These are phyloP conservation scores for Cerastis rubricosa DNA, from an alignment of 2,888 invertebrate genomes.

Conservation along the genomic window DNA sequence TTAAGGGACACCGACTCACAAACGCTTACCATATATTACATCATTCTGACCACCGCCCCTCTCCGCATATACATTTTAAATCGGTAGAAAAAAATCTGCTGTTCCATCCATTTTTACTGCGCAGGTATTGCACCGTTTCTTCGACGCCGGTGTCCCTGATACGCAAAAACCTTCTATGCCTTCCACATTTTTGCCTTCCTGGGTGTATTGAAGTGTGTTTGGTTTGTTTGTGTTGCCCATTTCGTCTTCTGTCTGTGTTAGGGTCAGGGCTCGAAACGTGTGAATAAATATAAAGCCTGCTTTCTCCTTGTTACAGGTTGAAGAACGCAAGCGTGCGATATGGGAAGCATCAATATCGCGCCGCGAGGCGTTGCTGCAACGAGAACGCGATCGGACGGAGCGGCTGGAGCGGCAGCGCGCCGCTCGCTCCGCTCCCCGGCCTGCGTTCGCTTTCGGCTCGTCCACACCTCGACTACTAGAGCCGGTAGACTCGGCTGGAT, in stretches of 20 bases:
- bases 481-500: conserved; percentile 94
- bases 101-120: too few relatives aligned
- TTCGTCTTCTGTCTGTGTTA: not conserved
- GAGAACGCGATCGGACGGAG: conserved; percentile 96
- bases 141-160: too few relatives aligned
- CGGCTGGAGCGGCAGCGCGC: conserved; percentile 95
- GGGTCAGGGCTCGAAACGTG: not conserved
- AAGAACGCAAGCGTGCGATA: conserved; percentile 97
- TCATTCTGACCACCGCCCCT: too few relatives aligned
- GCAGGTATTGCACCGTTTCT: too few relatives aligned
- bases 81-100: too few relatives aligned
- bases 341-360: conserved; percentile 97
- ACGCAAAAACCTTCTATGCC: not conserved
- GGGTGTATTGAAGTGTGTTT: not conserved
- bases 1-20: too few relatives aligned
- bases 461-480: conserved; percentile 97
- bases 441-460: conserved; percentile 97
- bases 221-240: not conserved
- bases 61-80: too few relatives aligned
- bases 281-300: not conserved
- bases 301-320: conserved; percentile 90
- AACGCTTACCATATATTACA: too few relatives aligned
- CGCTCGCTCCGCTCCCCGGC: conserved; percentile 92
- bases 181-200: not conserved
- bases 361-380: conserved; percentile 95